Base-by-base conservation (phyloP, 2,888 invertebrate genomes). In the Ormyrus thymus region DNA sequence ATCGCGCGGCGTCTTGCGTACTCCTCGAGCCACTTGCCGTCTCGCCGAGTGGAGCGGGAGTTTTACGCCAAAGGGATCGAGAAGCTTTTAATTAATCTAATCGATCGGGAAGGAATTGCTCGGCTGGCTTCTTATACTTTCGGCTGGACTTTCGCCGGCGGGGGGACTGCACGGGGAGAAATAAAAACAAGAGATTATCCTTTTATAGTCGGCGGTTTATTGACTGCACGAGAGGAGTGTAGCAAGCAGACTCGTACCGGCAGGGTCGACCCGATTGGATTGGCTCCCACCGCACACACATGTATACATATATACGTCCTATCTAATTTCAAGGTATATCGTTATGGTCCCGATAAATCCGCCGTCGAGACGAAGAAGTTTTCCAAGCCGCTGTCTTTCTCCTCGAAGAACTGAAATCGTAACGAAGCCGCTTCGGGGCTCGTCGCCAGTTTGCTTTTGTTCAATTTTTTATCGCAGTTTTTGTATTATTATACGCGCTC, bases 251-350 rank as follows among this genome's bases (percentile, higher is more conserved):
- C 56, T 50, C 46, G 15, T 76, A 65, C 71, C 11, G 15, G 29
- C 29, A 4, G 68, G 61, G 56, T 68, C 50, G 69, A 64, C 11
- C 62, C 68, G 74, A 78, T 79, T 79, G 76, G 76, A 74, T 79
- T 74, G 75, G 70, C 74, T 75, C 29, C 15, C 61, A 56, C 43
- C 7, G n/a, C 48, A 15, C 43, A 48, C 29, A 15, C 11, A 13
- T 15, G 15, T 48, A 51, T 64, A 56, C 48, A 46, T 56, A 59
- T 69, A 74, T 81, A 29, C 29, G 29, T 78, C 73, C 81, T 71
- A 82, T 83, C 82, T 81, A 82, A 82, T 83, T 82, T 79, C 70
- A 65, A 68, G 81, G 81, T 81, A 29, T 29, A 82, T 82, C 79
- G 79, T 79, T 82, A 81, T 80, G 59, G 43, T 9, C 70, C 45